These are phyloP conservation scores for Tricholaema leucomelas DNA, from an alignment of 2,113 vertebrate species.

Conservation along the genomic window DNA sequence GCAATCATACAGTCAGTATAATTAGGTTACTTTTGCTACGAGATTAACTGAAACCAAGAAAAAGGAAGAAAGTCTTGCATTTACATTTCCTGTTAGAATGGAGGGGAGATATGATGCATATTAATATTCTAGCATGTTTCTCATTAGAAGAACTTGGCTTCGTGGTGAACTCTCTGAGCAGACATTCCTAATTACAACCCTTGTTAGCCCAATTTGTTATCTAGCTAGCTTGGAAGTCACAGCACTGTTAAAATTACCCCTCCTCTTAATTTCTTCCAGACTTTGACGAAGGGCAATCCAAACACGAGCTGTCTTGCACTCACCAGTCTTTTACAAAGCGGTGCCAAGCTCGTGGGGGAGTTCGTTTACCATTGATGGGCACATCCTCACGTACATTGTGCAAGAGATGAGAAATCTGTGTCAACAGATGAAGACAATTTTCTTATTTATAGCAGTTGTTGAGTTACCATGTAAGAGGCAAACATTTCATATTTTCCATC, in stretches of 20 bases:
- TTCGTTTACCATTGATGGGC: constrained; percentile 17
- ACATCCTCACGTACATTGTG: constrained; percentile 22
- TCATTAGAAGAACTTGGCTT: not conserved
- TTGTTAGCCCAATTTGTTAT: constrained; percentile 46
- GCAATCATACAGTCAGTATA: constrained; percentile 17
- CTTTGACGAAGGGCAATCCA: constrained; percentile 5
- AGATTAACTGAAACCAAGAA: constrained; percentile 48
- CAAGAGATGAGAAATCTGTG: constrained; percentile 43
- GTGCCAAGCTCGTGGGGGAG: constrained; percentile 25
- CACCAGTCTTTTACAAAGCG: not conserved
- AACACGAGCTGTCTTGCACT: constrained; percentile 49
- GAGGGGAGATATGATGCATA: not conserved
- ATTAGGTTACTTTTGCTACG: constrained; percentile 38
- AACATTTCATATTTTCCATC: constrained; percentile 39
- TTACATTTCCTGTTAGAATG: constrained; percentile 18
- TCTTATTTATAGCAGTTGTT: constrained; percentile 26
- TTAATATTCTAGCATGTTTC: constrained; percentile 46
- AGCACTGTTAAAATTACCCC: constrained; percentile 37
- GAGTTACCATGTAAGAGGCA: constrained; percentile 26
- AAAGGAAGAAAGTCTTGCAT: constrained; percentile 19
- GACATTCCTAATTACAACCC: constrained; percentile 45
- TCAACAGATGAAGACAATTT: constrained; percentile 47
- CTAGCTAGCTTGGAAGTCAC: constrained; percentile 34
- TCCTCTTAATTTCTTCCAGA: constrained; percentile 42
- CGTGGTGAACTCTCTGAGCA: constrained; percentile 30